These are phyloP conservation scores for Larimichthys polyactis DNA, from an alignment of 2,113 vertebrate genomes.

Conservation along the genomic window DNA sequence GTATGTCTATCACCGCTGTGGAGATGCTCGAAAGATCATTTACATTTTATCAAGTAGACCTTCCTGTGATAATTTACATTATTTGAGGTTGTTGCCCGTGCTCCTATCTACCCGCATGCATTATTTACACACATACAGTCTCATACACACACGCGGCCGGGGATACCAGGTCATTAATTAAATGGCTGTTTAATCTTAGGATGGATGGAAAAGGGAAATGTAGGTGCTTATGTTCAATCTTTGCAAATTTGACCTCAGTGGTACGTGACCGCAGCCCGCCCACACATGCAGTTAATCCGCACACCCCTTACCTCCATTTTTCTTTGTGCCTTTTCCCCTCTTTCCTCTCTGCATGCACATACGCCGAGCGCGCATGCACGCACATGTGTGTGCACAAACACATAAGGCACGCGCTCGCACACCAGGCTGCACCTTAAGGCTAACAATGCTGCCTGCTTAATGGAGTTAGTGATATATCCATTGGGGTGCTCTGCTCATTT, in stretches of 20 bases:
- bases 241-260: conserved; percentile 71
- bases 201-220: conserved; percentile 58
- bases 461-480: conserved; percentile 72
- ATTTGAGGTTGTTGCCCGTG: conserved; percentile 25
- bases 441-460: conserved; percentile 59
- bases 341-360: neutral
- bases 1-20: conserved; percentile 9
- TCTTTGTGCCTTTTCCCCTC: conserved; percentile 6
- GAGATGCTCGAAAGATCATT: conserved; percentile 26
- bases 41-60: neutral
- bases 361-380: neutral
- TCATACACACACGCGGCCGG: neutral
- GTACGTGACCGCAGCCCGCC: conserved; percentile 41
- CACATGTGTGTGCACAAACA: neutral
- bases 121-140: conserved; percentile 40
- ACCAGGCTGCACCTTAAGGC: conserved; percentile 46
- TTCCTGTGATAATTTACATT: conserved; percentile 28
- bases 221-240: conserved; percentile 63
- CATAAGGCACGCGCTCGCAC: conserved; percentile 16
- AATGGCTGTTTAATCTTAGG: conserved; percentile 52
- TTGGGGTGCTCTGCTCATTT: conserved; percentile 70
- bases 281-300: conserved; percentile 28
- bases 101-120: conserved; percentile 8
- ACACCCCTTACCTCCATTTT: conserved; percentile 27
- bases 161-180: conserved; percentile 46